Conservation (phyloP, 2,113 vertebrate species). For the Chaetodon trifascialis region DNA sequence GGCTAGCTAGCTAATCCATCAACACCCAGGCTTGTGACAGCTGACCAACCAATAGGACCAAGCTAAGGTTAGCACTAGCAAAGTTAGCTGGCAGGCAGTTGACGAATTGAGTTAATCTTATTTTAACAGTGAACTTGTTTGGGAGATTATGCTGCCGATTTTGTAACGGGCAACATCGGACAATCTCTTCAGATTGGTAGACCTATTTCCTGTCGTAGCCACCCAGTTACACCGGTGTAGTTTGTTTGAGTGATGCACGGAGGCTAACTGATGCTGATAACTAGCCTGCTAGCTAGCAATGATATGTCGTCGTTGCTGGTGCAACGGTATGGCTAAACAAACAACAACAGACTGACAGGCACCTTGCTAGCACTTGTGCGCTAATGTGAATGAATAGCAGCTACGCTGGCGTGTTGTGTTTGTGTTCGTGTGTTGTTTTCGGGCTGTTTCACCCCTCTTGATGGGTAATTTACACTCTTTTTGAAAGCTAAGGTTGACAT, state of each 20-base stretch:
- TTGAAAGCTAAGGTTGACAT: neutral
- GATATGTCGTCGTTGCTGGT: constrained; percentile 78
- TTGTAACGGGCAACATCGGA: neutral
- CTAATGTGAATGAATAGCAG: neutral
- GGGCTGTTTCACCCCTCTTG: too few relatives aligned
- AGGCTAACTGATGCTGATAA: constrained; percentile 47
- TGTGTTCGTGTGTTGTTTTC: neutral
- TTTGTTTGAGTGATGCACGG: constrained; percentile 38
- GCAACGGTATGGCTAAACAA: constrained; percentile 69
- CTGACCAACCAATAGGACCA: constrained; percentile 63
- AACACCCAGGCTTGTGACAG: constrained; percentile 76
- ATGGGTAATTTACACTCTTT: neutral
- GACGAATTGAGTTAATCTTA: constrained; percentile 29
- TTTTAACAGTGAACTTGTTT: constrained; percentile 24
- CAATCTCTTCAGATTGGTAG: neutral
- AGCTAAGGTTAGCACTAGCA: constrained; percentile 62
- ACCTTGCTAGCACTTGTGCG: neutral
- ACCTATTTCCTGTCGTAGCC: neutral
- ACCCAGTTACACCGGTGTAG: neutral
- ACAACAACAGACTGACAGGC: constrained; percentile 62
- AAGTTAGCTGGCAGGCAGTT: constrained; percentile 52
- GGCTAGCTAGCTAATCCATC: constrained; percentile 73
- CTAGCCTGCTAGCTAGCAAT: constrained; percentile 64
- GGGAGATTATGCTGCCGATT: neutral
- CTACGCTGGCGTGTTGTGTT: neutral